phyloP scores from a whole-genome alignment of 2,113 vertebrate species.

The Ceratotherium simum region DNA sequence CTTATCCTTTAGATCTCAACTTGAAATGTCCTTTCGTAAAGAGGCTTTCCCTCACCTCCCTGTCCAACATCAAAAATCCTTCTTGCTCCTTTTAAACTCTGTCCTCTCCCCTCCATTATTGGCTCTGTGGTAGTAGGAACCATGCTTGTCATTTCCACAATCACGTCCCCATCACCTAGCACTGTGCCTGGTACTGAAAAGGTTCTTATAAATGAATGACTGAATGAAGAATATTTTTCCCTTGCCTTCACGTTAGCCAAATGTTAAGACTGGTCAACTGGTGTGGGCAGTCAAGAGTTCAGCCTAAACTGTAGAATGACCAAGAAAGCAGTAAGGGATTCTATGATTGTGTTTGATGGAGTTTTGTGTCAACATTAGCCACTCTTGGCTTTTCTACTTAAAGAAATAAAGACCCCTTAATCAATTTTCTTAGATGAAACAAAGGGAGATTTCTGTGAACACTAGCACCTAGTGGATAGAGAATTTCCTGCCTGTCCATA shows the following conservation, averaged over 20 bases:
- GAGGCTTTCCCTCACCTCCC: neutral
- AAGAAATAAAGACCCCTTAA: neutral
- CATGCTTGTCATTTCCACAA: neutral
- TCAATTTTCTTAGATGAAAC: neutral
- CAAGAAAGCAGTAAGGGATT: neutral
- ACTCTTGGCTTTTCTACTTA: neutral
- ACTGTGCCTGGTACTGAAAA: neutral
- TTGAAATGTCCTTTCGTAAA: neutral
- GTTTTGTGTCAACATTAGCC: neutral
- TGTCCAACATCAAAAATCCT: neutral
- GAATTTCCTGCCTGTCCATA: neutral
- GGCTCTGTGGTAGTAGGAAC: accelerated
- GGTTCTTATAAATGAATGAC: neutral
- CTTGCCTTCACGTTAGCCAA: neutral
- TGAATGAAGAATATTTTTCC: neutral
- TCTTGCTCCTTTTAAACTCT: neutral
- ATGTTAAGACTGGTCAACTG: neutral
- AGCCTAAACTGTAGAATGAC: neutral
- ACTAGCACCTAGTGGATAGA: neutral
- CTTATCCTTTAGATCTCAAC: neutral
- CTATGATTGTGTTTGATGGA: neutral
- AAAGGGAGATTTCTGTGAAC: neutral
- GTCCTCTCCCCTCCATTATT: neutral
- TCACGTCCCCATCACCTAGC: neutral
- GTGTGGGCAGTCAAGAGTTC: neutral